phyloP scores from a whole-genome alignment of 2,797 vertebrate genomes.

The Clarias fuscus region DNA sequence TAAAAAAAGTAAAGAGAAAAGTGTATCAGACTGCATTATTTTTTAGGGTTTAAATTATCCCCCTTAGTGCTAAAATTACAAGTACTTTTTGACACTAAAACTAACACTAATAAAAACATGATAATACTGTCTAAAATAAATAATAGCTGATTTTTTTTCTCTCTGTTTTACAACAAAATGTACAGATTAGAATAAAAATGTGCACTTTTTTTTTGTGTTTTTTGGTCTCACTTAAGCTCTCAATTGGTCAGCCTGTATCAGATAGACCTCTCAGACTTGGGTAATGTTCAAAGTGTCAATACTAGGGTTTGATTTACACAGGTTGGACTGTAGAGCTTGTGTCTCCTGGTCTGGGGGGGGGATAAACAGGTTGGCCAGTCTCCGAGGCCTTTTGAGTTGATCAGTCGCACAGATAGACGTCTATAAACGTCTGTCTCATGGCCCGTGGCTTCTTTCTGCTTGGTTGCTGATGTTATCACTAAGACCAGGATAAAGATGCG shows the following conservation, averaged over 20 bases:
- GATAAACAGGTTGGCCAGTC: conserved; percentile 47
- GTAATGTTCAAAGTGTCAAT: conserved; percentile 42
- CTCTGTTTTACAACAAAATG: conserved; percentile 2
- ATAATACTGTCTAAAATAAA: background rate
- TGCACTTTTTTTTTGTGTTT: background rate
- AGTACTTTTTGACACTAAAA: background rate
- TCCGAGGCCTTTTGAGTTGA: conserved; percentile 67
- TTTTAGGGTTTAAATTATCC: background rate
- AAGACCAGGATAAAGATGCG: conserved; percentile 61
- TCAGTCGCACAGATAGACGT: conserved; percentile 70
- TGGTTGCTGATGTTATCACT: conserved; percentile 80
- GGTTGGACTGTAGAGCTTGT: conserved; percentile 45
- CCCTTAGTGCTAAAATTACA: background rate
- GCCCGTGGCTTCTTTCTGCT: conserved; percentile 65
- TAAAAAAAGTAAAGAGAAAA: background rate
- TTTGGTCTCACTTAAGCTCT: conserved; percentile 22
- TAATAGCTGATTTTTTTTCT: background rate
- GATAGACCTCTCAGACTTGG: conserved; percentile 38
- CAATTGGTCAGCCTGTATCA: conserved; percentile 28
- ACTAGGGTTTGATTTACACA: conserved; percentile 56
- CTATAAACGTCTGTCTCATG: conserved; percentile 73
- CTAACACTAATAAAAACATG: background rate
- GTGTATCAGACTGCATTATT: background rate
- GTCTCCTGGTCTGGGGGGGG: conserved; percentile 56
- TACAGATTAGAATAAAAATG: background rate